A percentile compares a stretch with the other conserved stretches of the same genome.
phyloP scores from a whole-genome alignment of 2,113 vertebrate genomes.

The Chlorocebus sabaeus region DNA sequence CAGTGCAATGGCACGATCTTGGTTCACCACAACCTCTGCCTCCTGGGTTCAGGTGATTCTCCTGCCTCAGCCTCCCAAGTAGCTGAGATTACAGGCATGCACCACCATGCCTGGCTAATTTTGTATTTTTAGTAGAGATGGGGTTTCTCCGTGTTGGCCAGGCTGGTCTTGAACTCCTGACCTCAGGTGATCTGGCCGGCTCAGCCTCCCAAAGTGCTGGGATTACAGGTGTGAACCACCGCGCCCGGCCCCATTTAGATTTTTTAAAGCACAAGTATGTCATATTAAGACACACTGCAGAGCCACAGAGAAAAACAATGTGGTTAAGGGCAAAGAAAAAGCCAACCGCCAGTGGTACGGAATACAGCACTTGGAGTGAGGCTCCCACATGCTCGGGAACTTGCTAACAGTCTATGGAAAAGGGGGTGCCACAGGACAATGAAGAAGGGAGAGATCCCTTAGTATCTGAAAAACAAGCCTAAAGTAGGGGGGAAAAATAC shows the following conservation, averaged over 20 bases:
- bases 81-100: too few species aligned
- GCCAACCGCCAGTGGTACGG: rapidly evolving
- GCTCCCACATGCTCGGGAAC: background rate
- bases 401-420: rapidly evolving
- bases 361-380: background rate
- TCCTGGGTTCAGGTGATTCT: too few species aligned
- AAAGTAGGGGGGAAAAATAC: rapidly evolving
- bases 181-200: too few species aligned
- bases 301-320: rapidly evolving
- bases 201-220: too few species aligned
- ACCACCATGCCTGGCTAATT: too few species aligned
- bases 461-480: background rate
- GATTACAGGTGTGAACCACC: too few species aligned
- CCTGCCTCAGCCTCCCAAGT: too few species aligned
- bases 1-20: too few species aligned
- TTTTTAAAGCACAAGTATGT: background rate
- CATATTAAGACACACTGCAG: background rate
- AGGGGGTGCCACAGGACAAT: rapidly evolving
- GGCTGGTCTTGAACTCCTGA: too few species aligned
- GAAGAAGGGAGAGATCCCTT: background rate
- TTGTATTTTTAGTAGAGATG: too few species aligned
- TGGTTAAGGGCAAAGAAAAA: background rate
- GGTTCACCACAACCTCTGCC: too few species aligned
- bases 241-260: rapidly evolving
- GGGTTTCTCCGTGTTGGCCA: too few species aligned